phyloP scores from a whole-genome alignment of 2,797 vertebrate species.

The Coregonus ussuriensis region DNA sequence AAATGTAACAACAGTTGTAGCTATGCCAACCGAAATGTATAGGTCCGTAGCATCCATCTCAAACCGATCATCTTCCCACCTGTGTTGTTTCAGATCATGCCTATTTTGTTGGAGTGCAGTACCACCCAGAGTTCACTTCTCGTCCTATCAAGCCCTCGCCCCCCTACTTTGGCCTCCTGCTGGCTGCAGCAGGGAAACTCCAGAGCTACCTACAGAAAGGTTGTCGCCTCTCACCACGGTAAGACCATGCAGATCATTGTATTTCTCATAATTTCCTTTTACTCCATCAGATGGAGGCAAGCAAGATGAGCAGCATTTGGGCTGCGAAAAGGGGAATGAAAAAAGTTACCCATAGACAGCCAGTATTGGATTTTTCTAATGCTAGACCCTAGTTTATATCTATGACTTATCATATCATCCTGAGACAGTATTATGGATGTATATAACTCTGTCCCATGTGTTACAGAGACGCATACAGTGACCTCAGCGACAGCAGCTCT shows the following conservation, averaged over 20 bases:
- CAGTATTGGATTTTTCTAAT: too few relatives aligned
- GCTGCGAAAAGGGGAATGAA: background rate
- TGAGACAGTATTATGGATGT: background rate
- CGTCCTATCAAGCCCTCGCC: slow-evolving; percentile 95
- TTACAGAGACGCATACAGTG: slow-evolving; percentile 88
- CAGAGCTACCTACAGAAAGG: slow-evolving; percentile 88
- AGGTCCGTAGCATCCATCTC: too few relatives aligned
- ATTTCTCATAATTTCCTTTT: too few relatives aligned
- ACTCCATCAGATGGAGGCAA: background rate
- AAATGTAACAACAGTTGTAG: too few relatives aligned
- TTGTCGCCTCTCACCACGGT: slow-evolving; percentile 93
- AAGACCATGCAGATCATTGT: slow-evolving; percentile 22
- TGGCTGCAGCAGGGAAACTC: slow-evolving; percentile 89
- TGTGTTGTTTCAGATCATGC: slow-evolving; percentile 81
- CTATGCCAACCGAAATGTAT: too few relatives aligned
- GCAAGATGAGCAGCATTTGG: background rate
- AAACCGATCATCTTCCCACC: too few relatives aligned
- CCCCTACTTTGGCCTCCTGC: slow-evolving; percentile 89
- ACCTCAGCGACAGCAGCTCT: slow-evolving; percentile 86
- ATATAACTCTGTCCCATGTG: slow-evolving; percentile 17
- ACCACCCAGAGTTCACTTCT: slow-evolving; percentile 95
- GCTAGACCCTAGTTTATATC: too few relatives aligned
- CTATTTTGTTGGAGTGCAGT: slow-evolving; percentile 95
- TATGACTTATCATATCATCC: background rate
- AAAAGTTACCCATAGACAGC: too few relatives aligned